These are phyloP conservation scores for Epirrhoe alternata DNA, from an alignment of 2,888 invertebrate species.

Conservation along the genomic window DNA sequence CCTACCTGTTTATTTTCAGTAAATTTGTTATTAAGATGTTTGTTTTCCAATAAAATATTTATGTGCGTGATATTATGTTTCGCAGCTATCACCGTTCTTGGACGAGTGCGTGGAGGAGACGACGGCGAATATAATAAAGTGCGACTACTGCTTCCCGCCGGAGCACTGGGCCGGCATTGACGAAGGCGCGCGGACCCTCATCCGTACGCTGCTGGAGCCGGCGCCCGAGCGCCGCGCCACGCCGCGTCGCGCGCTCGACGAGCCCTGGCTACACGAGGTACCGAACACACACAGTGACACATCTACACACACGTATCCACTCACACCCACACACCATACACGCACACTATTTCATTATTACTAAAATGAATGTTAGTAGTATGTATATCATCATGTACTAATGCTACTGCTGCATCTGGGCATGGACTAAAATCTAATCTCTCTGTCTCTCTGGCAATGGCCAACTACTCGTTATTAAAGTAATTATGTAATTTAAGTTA, in stretches of 20 bases:
- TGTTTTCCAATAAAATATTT: too few species aligned
- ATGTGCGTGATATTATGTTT: conserved; percentile 27
- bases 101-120: conserved; percentile 94
- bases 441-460: too few species aligned
- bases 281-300: not conserved
- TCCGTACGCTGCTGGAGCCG: conserved; percentile 87
- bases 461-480: too few species aligned
- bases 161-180: conserved; percentile 90
- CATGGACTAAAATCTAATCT: too few species aligned
- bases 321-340: not conserved
- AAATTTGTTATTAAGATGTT: too few species aligned
- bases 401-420: too few species aligned
- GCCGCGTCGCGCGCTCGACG: conserved; percentile 63
- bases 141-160: conserved; percentile 93
- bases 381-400: too few species aligned
- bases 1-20: too few species aligned
- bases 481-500: too few species aligned
- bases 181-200: conserved; percentile 88
- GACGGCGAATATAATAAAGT: conserved; percentile 92
- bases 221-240: conserved; percentile 67
- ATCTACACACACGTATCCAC: not conserved
- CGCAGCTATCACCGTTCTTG: conserved; percentile 91
- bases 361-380: too few species aligned
- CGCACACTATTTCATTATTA: too few species aligned
- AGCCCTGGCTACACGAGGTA: conserved; percentile 77